phyloP scores from a whole-genome alignment of 2,888 invertebrate genomes.

The Chrysina gloriosa region DNA sequence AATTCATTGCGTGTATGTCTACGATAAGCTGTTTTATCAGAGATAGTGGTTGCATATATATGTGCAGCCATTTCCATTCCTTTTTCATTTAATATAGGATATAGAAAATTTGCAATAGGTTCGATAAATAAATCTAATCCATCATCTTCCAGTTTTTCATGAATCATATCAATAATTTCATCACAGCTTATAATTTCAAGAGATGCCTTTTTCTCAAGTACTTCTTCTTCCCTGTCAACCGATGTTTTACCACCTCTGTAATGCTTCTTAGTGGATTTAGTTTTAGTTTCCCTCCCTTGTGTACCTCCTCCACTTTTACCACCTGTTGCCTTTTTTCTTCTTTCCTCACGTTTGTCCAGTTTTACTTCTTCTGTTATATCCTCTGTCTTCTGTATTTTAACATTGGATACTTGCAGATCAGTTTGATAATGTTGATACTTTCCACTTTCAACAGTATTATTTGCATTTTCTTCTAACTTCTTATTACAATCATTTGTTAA shows the following conservation, averaged over 20 bases:
- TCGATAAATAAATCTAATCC: conserved; percentile 78
- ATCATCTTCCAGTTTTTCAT: conserved; percentile 74
- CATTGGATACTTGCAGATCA: conserved; percentile 70
- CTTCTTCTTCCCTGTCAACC: conserved; percentile 68
- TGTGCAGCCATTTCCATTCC: conserved; percentile 78
- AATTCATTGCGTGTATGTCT: conserved; percentile 84
- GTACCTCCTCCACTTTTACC: conserved; percentile 93
- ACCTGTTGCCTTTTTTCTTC: conserved; percentile 86
- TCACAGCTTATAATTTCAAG: conserved; percentile 75
- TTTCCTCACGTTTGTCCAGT: conserved; percentile 85
- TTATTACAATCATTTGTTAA: conserved; percentile 76
- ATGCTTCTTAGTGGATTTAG: conserved; percentile 91
- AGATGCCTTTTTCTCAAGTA: conserved; percentile 60
- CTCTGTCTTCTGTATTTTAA: conserved; percentile 56
- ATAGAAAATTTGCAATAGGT: conserved; percentile 75
- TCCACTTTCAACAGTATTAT: conserved; percentile 76
- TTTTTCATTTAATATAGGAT: conserved; percentile 76
- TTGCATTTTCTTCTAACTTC: conserved; percentile 75
- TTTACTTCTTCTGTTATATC: conserved; percentile 66
- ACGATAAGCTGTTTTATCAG: conserved; percentile 75
- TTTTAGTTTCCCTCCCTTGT: conserved; percentile 95
- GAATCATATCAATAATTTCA: conserved; percentile 77
- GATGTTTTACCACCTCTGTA: conserved; percentile 67
- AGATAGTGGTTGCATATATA: conserved; percentile 79
- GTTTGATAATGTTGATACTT: conserved; percentile 80